Conservation (phyloP, 2,113 vertebrate species). For the Shinisaurus crocodilurus region DNA sequence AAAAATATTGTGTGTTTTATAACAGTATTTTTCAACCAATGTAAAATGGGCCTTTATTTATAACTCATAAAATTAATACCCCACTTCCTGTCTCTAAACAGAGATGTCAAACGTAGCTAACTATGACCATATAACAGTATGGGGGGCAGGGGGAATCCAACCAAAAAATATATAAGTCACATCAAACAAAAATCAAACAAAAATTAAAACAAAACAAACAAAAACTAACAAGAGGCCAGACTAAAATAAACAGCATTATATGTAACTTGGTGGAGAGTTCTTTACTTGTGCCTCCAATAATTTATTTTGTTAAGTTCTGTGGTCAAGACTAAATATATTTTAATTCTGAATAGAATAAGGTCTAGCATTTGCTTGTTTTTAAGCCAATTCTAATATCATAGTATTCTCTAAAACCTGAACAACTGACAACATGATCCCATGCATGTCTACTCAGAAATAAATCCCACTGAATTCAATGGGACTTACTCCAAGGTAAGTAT, state of each 20-base stretch:
- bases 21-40: not conserved
- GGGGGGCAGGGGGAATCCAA: not conserved
- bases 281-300: not conserved
- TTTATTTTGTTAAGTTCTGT: not conserved
- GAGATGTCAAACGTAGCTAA: not conserved
- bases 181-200: not conserved
- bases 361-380: slow-evolving; percentile 7
- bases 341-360: not conserved
- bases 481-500: not conserved
- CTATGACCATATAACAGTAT: not conserved
- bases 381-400: slow-evolving; percentile 22
- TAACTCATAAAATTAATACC: not conserved
- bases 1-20: not conserved
- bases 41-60: not conserved
- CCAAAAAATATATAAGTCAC: not conserved
- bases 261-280: not conserved
- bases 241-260: not conserved
- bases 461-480: not conserved
- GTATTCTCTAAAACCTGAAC: slow-evolving; percentile 43
- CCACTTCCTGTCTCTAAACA: not conserved
- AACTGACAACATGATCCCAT: not conserved
- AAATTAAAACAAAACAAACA: not conserved
- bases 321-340: not conserved
- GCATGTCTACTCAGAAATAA: not conserved
- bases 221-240: not conserved